These are phyloP conservation scores for Lithobates sylvaticus DNA, from an alignment of 2,797 vertebrate species.

Conservation along the genomic window DNA sequence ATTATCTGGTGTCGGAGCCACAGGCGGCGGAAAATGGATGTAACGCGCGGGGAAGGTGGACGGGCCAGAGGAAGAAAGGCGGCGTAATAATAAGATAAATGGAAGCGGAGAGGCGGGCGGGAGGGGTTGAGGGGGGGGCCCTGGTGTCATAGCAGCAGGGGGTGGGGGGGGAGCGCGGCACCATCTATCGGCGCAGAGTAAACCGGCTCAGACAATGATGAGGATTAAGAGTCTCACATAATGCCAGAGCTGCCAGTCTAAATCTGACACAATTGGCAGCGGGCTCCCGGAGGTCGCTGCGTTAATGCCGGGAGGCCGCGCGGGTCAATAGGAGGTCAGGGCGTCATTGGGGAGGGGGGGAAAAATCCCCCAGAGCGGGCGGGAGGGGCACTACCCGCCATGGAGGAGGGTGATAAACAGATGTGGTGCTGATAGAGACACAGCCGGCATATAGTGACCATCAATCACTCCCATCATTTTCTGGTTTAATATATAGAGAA, in stretches of 20 bases:
- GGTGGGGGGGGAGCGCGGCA: not conserved
- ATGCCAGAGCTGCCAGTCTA: conserved; percentile 40
- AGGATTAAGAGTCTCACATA: conserved; percentile 52
- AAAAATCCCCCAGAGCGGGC: not conserved
- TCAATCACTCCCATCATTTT: no score
- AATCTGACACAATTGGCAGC: conserved; percentile 44
- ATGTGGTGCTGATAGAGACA: no score
- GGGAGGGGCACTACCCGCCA: no score
- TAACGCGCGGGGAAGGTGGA: not conserved
- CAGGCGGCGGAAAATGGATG: conserved; percentile 23
- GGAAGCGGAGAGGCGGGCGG: not conserved
- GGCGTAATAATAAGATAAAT: conserved; percentile 9
- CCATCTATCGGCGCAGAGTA: conserved; percentile 8
- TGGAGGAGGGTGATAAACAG: no score
- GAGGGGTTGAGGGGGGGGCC: no score
- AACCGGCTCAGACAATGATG: conserved; percentile 39
- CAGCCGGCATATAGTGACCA: no score
- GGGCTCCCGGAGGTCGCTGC: conserved; percentile 4
- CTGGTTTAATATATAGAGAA: no score
- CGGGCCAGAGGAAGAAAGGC: not conserved
- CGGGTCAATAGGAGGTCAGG: conserved; percentile 33
- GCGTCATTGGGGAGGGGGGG: not conserved
- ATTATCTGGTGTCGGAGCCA: conserved; percentile 30
- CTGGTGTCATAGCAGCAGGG: no score
- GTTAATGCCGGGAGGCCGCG: not conserved